Base-by-base conservation (phyloP, 2,888 invertebrate genomes). In the Mycalesis mineus region DNA sequence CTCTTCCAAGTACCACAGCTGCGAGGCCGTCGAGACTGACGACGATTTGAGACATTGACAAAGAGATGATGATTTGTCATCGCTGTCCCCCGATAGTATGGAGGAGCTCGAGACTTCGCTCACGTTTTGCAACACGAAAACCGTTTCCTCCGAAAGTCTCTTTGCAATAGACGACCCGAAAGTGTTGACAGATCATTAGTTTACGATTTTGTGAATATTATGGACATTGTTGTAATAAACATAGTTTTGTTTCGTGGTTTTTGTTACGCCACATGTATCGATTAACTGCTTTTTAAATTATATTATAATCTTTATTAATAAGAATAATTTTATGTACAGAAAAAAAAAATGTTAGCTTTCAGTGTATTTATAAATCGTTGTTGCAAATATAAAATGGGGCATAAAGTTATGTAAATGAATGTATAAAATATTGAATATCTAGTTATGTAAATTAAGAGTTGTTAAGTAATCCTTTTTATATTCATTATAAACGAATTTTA, bases 1-100 rank as follows among this genome's bases (percentile, higher is more conserved):
- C 0, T 94, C 94, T 57, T 94, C 94, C 37, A 94, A 94, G 71
- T 94, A 94, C 74, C 94, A 94, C 73, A 94, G 94, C 73, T 94
- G 94, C 68, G 94, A 94, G 79, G 91, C 94, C 11, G 94, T 94
- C 0, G 94, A 94, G 65, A 91, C 91, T 58, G 91, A 92, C 64
- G 91, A 90, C 57, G 90, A 90, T 66, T 68, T 89, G 6, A 73
- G 78, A 57, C 85, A 88, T 72, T 88, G 74, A 63, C 14, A 57
- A 17, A 54, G 11, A 15, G n/a, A 51, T n/a, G 45, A 44, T 29
- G 7, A 52, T 28, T 41, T 40, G 13, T 37, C 52, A 37, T 44
- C 56, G 15, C 48, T 37, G 7, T 33, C 33, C 28, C 13, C 29
- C 9, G 29, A 39, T 8, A 59, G 36, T 33, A 17, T 42, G 42